phyloP scores from a whole-genome alignment of 2,797 vertebrate genomes.

The Remorina albescens region DNA sequence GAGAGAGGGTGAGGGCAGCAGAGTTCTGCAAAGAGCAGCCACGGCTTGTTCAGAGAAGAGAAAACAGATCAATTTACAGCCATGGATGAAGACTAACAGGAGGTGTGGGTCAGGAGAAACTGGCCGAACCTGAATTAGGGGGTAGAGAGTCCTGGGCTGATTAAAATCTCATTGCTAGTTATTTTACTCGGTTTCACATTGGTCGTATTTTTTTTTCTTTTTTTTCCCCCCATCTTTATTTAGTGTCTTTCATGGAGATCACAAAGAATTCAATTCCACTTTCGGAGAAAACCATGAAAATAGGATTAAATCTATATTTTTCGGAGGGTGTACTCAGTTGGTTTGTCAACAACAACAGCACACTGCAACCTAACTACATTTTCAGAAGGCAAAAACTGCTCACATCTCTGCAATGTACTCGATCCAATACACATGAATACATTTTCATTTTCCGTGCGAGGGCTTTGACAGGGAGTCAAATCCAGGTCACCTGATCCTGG shows the following conservation, averaged over 20 bases:
- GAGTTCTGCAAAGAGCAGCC: constrained; percentile 54
- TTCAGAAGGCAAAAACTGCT: constrained; percentile 61
- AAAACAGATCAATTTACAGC: constrained; percentile 65
- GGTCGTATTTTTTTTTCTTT: constrained; percentile 20
- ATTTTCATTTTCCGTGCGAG: constrained; percentile 74
- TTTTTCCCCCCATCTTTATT: constrained; percentile 34
- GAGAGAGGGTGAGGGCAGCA: constrained; percentile 30
- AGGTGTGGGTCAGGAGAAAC: constrained; percentile 17
- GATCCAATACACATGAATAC: constrained; percentile 75
- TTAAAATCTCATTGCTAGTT: constrained; percentile 24
- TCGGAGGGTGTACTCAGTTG: constrained; percentile 38
- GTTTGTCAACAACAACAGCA: constrained; percentile 67
- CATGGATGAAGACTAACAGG: constrained; percentile 53
- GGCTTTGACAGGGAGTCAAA: constrained; percentile 81
- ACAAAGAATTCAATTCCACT: constrained; percentile 36
- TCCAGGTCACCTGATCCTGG: constrained; percentile 83
- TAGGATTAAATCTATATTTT: constrained; percentile 51
- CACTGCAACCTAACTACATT: constrained; percentile 55
- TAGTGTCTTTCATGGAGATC: constrained; percentile 41
- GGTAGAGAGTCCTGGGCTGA: constrained; percentile 10
- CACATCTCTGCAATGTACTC: constrained; percentile 63
- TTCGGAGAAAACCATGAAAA: constrained; percentile 36
- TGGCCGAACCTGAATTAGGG: constrained; percentile 4
- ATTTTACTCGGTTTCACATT: constrained; percentile 18
- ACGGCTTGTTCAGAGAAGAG: constrained; percentile 50